Evolutionary conservation across 1,140 invertebrate genomes (phyloP).

Genomic region (Eufriesea mexicana): DNA sequence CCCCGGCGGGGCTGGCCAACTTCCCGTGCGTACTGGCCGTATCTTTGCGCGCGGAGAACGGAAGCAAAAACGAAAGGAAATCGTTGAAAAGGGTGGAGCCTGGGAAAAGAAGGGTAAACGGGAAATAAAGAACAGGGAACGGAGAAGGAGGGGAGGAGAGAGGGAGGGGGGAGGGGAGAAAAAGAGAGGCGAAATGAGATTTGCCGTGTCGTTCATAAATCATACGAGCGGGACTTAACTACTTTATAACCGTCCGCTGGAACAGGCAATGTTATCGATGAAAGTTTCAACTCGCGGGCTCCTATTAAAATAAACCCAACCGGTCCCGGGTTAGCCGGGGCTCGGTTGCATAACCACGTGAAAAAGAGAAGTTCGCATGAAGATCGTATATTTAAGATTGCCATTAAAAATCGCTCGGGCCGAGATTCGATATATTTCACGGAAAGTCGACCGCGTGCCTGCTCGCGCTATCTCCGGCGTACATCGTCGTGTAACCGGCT

Average conservation of each 20-base stretch:
- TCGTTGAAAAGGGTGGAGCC: slow-evolving; percentile 5
- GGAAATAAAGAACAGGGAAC: not conserved
- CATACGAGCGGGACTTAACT: slow-evolving; percentile 61
- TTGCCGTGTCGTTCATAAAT: slow-evolving; percentile 59
- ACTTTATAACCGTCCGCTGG: slow-evolving; percentile 59
- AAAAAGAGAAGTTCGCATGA: slow-evolving; percentile 43
- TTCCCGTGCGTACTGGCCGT: not conserved
- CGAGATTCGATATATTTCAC: slow-evolving; percentile 23
- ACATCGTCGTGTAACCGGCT: not conserved
- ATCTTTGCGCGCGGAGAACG: not conserved
- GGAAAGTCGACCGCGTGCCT: not conserved
- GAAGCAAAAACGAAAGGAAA: slow-evolving; percentile 2
- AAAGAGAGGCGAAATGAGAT: slow-evolving; percentile 45
- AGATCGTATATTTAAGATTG: slow-evolving; percentile 47
- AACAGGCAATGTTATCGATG: slow-evolving; percentile 60
- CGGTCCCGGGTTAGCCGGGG: slow-evolving; percentile 37
- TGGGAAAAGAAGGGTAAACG: not conserved
- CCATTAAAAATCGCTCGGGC: not conserved
- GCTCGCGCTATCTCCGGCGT: not conserved
- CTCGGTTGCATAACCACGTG: slow-evolving; percentile 42
- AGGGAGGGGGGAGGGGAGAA: not conserved
- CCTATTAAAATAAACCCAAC: slow-evolving; percentile 63
- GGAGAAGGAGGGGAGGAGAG: not conserved
- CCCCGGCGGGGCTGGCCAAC: not conserved
- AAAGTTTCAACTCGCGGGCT: slow-evolving; percentile 54